Conservation (phyloP, 2,113 vertebrate genomes). For the Pterocles burchelli region DNA sequence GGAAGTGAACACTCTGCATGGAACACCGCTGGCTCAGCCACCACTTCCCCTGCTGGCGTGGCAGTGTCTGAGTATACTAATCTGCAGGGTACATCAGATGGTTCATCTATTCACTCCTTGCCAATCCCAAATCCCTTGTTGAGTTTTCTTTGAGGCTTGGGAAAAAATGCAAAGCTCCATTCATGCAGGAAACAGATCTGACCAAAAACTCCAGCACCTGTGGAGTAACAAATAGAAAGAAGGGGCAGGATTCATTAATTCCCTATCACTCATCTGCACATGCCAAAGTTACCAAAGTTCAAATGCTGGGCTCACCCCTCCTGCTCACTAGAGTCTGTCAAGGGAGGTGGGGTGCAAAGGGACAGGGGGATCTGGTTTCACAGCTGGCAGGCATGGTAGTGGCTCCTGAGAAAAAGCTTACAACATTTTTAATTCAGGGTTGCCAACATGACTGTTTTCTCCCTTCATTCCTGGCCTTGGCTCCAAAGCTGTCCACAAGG, state of each 20-base stretch:
- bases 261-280: not conserved
- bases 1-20: not conserved
- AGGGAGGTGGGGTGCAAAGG: not conserved
- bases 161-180: slow-evolving; percentile 21
- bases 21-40: slow-evolving; percentile 28
- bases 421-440: slow-evolving; percentile 21
- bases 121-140: slow-evolving; percentile 22
- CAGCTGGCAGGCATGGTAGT: slow-evolving; percentile 14
- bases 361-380: not conserved
- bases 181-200: slow-evolving; percentile 27
- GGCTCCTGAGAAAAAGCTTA: slow-evolving; percentile 22
- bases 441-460: not conserved
- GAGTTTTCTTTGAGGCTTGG: slow-evolving; percentile 33
- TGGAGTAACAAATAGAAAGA: not conserved
- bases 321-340: not conserved
- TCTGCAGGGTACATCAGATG: slow-evolving; percentile 54
- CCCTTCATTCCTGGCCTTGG: not conserved
- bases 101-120: slow-evolving; percentile 47
- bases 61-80: slow-evolving; percentile 16
- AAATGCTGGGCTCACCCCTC: not conserved
- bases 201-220: slow-evolving; percentile 14
- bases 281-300: not conserved
- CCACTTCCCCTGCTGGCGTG: slow-evolving; percentile 11
- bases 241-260: slow-evolving; percentile 32
- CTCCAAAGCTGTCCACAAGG: slow-evolving; percentile 16